phyloP scores from a whole-genome alignment of 2,113 vertebrate genomes.

The Genyomyrus donnyi region DNA sequence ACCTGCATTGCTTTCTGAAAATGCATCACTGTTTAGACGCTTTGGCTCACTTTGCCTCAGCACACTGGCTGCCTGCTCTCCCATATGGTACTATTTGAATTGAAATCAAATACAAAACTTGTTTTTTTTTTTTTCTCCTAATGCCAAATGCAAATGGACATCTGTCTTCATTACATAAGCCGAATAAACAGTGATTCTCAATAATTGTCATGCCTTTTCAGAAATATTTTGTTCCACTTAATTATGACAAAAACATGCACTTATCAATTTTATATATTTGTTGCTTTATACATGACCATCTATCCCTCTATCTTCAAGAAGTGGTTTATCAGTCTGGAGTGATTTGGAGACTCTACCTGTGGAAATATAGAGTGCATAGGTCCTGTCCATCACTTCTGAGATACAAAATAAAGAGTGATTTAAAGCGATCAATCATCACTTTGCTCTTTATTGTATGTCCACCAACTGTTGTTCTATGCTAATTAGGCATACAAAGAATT shows the following conservation, averaged over 20 bases:
- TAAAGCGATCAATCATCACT: not conserved
- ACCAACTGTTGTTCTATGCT: not conserved
- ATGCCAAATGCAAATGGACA: slow-evolving; percentile 26
- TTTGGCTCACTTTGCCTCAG: slow-evolving; percentile 13
- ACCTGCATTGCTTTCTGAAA: slow-evolving; percentile 21
- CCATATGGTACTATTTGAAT: slow-evolving; percentile 31
- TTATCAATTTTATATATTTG: slow-evolving; percentile 6
- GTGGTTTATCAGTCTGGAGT: not conserved
- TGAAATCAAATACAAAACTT: slow-evolving; percentile 26
- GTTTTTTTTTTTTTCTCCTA: slow-evolving; percentile 15
- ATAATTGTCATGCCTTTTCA: slow-evolving; percentile 6
- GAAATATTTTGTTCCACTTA: not conserved
- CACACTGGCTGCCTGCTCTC: slow-evolving; percentile 19
- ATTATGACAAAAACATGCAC: not conserved
- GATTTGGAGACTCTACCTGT: not conserved
- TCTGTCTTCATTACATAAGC: slow-evolving; percentile 25
- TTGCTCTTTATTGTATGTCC: not conserved
- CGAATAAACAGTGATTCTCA: slow-evolving; percentile 16
- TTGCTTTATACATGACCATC: not conserved
- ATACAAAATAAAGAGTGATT: not conserved
- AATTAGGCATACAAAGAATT: not conserved
- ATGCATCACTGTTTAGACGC: slow-evolving; percentile 24
- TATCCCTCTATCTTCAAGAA: not conserved
- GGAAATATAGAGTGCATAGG: not conserved
- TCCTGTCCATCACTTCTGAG: not conserved